Base-by-base conservation (phyloP, 2,888 invertebrate species). In the Sericinus montela region DNA sequence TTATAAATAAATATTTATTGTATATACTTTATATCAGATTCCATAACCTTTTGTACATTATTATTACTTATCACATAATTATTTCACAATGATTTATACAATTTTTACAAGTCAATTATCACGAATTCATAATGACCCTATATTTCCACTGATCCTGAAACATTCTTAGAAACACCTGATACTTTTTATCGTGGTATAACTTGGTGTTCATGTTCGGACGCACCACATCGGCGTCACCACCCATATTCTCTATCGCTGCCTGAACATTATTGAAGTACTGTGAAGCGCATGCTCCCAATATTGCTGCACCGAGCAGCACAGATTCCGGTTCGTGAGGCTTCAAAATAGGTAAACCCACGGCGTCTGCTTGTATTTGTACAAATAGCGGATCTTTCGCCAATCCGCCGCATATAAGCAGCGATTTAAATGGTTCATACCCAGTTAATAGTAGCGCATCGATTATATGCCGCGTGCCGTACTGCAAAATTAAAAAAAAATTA, bases 401-500 rank as follows among this genome's bases (percentile, higher is more conserved):
- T 0, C 98, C 98, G 1, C 98, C 98, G 76, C 98, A 98, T 52
- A 98, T 92, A 1, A 95, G 75, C 46, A 97, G 82, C 0, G 93
- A 91, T 56, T 93, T 90, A 55, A 95, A 92, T 32, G 91, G 85
- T n/a, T 87, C 70, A 60, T 93, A 92, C 0, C 94, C 94, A 7
- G 91, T 86, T 37, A 87, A 64, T 37, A 90, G 82, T 57, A 98
- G 84, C 14, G 92, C 91, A 58, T 95, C 94, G 46, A 97, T 89
- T 25, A 98, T 98, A 68, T 97, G 95, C 42, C 93, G 92, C 1
- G 98, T 98, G 1, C 97, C 97, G 79, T 98, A 98, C 98, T 98
- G 82, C 90, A 91, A 62, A 62, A 47, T 25, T 25, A 6, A 25
- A 25, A 8, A 25, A 8, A 19, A 19, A n/a, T n/a, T 3, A 19